Conservation (phyloP, 2,888 invertebrate genomes). For the Spisula solida region DNA sequence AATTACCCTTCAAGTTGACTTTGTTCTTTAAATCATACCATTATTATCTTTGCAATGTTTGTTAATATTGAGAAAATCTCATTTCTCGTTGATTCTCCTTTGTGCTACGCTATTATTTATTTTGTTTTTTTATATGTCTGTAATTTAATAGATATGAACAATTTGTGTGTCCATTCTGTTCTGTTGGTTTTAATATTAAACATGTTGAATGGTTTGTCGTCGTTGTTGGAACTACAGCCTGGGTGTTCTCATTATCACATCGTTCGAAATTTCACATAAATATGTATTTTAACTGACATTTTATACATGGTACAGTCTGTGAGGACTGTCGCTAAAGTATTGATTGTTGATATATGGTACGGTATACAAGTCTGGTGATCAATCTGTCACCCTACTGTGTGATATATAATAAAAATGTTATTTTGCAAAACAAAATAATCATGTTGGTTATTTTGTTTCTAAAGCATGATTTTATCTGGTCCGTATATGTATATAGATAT, state of each 20-base stretch:
- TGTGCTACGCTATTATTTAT: slow-evolving; percentile 20
- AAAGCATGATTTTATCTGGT: background rate
- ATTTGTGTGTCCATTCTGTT: slow-evolving; percentile 4
- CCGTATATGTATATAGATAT: background rate
- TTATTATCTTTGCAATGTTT: slow-evolving; percentile 3
- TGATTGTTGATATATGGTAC: slow-evolving; percentile 2
- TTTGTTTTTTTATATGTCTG: slow-evolving; percentile 18
- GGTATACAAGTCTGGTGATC: background rate
- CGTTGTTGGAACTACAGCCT: background rate
- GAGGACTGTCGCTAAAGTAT: slow-evolving; percentile 29
- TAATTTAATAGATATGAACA: slow-evolving; percentile 19
- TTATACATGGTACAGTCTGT: slow-evolving; percentile 26
- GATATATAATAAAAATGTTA: background rate
- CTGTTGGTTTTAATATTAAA: slow-evolving; percentile 1
- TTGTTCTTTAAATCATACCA: background rate
- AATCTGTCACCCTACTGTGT: background rate
- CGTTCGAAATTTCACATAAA: slow-evolving; percentile 13
- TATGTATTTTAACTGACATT: slow-evolving; percentile 16
- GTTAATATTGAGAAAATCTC: background rate
- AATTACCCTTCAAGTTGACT: no score
- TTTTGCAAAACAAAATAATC: slow-evolving; percentile 4
- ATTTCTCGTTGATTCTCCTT: background rate
- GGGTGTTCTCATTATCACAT: background rate
- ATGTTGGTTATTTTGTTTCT: background rate
- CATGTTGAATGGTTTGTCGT: background rate